Evolutionary conservation across 2,888 invertebrate species (phyloP).

Genomic region (Melikaiella ostensackeni): DNA sequence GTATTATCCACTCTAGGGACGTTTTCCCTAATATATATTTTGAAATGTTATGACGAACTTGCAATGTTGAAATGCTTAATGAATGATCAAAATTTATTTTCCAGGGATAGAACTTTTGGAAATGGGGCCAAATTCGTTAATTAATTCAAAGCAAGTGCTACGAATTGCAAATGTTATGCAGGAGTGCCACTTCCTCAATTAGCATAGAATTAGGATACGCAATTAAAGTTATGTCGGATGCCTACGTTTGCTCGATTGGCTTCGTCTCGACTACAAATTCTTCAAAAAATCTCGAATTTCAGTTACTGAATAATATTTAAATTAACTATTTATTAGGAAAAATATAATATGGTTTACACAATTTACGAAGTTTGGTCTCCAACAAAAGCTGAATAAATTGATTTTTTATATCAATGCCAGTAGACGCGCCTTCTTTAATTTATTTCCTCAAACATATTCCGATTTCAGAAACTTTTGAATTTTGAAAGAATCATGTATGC

Average conservation of each 20-base stretch:
- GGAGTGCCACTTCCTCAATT: constrained; percentile 46
- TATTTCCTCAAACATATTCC: no score
- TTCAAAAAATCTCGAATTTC: neutral
- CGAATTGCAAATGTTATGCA: constrained; percentile 51
- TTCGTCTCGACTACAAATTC: neutral
- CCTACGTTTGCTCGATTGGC: no score
- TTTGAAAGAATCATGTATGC: no score
- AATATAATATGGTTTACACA: no score
- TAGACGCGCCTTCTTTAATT: no score
- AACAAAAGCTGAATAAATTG: no score
- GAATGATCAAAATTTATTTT: neutral
- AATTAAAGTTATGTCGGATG: constrained; percentile 22
- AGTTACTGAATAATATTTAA: neutral
- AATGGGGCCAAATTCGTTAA: neutral
- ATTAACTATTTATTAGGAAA: no score
- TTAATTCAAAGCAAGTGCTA: constrained; percentile 38
- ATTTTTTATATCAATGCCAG: no score
- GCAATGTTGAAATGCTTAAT: neutral
- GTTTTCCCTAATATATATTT: no score
- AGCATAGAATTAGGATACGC: constrained; percentile 51
- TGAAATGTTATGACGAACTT: neutral
- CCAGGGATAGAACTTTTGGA: neutral
- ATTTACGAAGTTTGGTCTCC: no score
- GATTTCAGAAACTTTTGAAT: no score
- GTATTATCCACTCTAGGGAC: no score